phyloP scores from a whole-genome alignment of 2,797 vertebrate species.

The Silurus aristotelis region DNA sequence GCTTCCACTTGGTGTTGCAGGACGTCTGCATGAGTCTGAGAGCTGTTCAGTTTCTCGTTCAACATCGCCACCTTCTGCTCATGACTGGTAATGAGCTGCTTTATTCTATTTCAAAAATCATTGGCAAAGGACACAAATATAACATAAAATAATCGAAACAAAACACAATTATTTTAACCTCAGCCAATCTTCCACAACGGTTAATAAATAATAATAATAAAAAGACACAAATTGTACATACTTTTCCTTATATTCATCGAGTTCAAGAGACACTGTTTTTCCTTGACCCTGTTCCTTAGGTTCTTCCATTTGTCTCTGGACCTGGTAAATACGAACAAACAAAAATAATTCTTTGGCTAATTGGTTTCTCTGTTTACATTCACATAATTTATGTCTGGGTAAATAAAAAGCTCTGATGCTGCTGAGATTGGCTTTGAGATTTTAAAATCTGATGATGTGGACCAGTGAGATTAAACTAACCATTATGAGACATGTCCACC shows the following conservation, averaged over 20 bases:
- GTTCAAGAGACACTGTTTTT: conserved; percentile 58
- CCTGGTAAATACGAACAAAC: conserved; percentile 53
- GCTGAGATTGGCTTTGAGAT: background rate
- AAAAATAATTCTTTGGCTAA: background rate
- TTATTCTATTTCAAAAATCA: conserved; percentile 58
- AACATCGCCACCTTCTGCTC: conserved; percentile 79
- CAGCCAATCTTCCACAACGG: background rate
- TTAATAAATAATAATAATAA: background rate
- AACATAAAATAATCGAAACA: too few relatives aligned
- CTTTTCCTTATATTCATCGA: conserved; percentile 73
- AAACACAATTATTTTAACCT: background rate
- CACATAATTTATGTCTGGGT: background rate
- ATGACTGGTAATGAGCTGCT: conserved; percentile 68
- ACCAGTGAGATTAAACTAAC: background rate
- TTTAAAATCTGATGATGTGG: background rate
- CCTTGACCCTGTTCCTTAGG: conserved; percentile 64
- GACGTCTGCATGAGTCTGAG: conserved; percentile 53
- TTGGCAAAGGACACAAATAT: background rate
- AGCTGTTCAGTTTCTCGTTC: conserved; percentile 66
- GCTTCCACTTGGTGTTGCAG: conserved; percentile 69
- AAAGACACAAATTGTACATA: conserved; percentile 50
- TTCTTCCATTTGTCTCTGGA: conserved; percentile 65
- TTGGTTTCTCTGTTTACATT: background rate
- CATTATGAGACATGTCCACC: background rate
- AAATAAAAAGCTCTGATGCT: background rate